These are phyloP conservation scores for Parazoanthus atlanticus DNA, from an alignment of 92 coral and sea anemone species.

Conservation along the genomic window DNA sequence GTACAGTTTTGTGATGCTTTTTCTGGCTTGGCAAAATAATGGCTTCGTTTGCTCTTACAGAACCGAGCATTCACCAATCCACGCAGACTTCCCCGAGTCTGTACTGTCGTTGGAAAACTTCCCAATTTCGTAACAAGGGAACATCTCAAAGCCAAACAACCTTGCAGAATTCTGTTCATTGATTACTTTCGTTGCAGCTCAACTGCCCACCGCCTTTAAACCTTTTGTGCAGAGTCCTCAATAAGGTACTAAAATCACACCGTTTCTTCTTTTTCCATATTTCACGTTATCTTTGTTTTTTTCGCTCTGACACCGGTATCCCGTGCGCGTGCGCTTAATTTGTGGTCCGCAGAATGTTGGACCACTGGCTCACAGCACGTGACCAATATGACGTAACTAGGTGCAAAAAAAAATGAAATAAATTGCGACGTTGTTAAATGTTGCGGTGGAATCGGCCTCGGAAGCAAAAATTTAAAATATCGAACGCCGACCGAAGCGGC, in stretches of 20 bases:
- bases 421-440: no score
- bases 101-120: background rate
- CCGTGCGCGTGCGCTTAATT: no score
- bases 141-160: conserved; percentile 8
- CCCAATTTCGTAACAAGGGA: background rate
- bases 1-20: background rate
- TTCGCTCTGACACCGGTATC: no score
- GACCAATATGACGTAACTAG: no score
- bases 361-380: no score
- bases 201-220: background rate
- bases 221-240: background rate
- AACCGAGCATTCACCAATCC: background rate
- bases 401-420: no score
- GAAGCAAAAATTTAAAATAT: no score
- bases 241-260: background rate
- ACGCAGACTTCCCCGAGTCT: background rate
- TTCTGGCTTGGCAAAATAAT: background rate
- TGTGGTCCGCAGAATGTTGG: no score
- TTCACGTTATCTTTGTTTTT: no score
- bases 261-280: background rate
- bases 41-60: background rate
- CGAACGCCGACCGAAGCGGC: no score
- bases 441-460: no score
- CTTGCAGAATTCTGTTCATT: conserved; percentile 51
- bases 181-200: background rate